Evolutionary conservation across 2,113 vertebrate species (phyloP), one percentile per base, ranked within the genome.

Genomic region (Tragelaphus imberbis): DNA sequence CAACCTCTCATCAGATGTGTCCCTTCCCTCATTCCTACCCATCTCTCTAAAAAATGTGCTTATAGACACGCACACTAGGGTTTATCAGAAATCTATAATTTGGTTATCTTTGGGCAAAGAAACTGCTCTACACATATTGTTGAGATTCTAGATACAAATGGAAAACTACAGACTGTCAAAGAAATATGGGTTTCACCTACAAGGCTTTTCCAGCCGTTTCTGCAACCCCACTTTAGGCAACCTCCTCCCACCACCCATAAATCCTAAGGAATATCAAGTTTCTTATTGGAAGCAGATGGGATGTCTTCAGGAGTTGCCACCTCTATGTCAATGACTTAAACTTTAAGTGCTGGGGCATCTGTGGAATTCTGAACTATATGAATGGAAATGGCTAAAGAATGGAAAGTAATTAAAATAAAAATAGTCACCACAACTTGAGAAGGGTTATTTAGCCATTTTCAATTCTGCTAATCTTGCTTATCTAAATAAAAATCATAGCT

Each of bases 281-380:
- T 97, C 96, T 98, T 98, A 98, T 98, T 98, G 95, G 71, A 98
- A 98, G 97, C 98, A 98, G 97, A 97, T 97, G 98, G 87, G 89
- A 97, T 95, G 95, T 89, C 95, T 96, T 75, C 96, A 96, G 89
- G 58, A 95, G 94, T 94, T 93, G 84, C 95, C 96, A 98, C 91
- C 91, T 97, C 96, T 23, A 9, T 75, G 77, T 90, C 82, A 96
- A 1, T 47, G 86, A 97, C 95, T 97, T 91, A 47, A 92, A 91
- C 88, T 96, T 95, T 92, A 91, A 97, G 96, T 88, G 80, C 63
- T 51, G 14, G 3, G 92, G 91, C 86, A 97, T 97, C 88, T 97
- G 79, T 95, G 82, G 94, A 98, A 97, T 98, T 96, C 95, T 91
- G 87, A 97, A 85, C 84, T 81, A 93, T 59, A 91, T 58, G 85